Evolutionary conservation across 1,140 invertebrate species (phyloP).

Genomic region (Polyergus mexicanus): DNA sequence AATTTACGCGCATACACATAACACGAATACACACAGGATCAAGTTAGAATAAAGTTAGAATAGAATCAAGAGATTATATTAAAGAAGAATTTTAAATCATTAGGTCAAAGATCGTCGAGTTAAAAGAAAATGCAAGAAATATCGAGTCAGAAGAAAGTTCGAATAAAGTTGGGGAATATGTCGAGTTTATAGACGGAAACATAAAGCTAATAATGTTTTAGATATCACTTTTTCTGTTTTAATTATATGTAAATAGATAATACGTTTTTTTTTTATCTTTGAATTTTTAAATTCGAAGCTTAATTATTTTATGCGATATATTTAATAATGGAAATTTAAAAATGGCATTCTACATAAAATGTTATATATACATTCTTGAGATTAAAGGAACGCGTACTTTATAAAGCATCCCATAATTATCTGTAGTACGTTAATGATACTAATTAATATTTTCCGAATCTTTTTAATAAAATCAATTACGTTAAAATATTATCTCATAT

Average conservation of each 20-base stretch:
- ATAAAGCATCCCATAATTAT: not conserved
- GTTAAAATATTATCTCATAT: slow-evolving; percentile 1
- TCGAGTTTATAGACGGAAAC: not conserved
- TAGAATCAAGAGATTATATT: not conserved
- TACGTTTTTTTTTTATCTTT: not conserved
- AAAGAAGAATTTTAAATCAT: not conserved
- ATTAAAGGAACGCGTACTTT: no score
- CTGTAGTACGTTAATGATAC: not conserved
- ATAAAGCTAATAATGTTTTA: not conserved
- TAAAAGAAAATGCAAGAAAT: not conserved
- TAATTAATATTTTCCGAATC: slow-evolving; percentile 15
- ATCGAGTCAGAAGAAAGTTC: no score
- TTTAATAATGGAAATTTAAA: not conserved
- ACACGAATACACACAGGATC: no score
- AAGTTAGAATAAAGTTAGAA: no score
- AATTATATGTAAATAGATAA: not conserved
- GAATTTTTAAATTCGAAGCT: not conserved
- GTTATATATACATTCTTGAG: not conserved
- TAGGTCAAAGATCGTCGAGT: not conserved
- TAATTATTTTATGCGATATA: not conserved
- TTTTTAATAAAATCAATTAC: slow-evolving; percentile 21
- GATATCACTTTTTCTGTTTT: not conserved
- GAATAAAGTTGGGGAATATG: no score
- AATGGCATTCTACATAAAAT: not conserved
- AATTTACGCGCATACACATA: not conserved